These are phyloP conservation scores for Gouania willdenowi DNA, from an alignment of 2,797 vertebrate genomes.

Conservation along the genomic window DNA sequence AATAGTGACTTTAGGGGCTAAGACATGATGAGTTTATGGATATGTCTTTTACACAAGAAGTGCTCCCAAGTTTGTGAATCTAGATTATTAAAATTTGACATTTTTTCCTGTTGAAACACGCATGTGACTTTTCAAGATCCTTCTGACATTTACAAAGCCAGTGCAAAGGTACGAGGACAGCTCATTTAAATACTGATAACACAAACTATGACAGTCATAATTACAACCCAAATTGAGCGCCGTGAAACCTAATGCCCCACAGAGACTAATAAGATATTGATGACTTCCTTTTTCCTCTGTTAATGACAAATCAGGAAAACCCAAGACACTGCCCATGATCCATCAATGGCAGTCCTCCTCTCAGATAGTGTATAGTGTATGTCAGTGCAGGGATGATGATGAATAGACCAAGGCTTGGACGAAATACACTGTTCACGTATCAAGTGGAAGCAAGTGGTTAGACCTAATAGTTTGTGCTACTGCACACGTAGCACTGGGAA, in stretches of 20 bases:
- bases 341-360: conserved; percentile 51
- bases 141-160: conserved; percentile 63
- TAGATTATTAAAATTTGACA: background rate
- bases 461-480: conserved; percentile 27
- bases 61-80: background rate
- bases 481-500: conserved; percentile 32
- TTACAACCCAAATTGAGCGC: conserved; percentile 40
- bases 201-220: conserved; percentile 51
- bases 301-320: conserved; percentile 24
- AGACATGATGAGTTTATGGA: conserved; percentile 29
- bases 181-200: conserved; percentile 66
- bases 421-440: conserved; percentile 24
- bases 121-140: conserved; percentile 68
- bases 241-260: conserved; percentile 14
- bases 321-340: conserved; percentile 35
- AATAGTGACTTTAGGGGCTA: conserved; percentile 33
- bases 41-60: conserved; percentile 46
- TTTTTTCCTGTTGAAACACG: conserved; percentile 30
- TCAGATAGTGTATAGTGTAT: conserved; percentile 33
- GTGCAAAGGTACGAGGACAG: conserved; percentile 40
- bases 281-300: conserved; percentile 42
- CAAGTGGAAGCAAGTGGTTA: conserved; percentile 17
- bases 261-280: conserved; percentile 59
- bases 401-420: conserved; percentile 42
- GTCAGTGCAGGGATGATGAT: conserved; percentile 42